Percentiles rank a stretch among this genome's conserved stretches.
These are phyloP conservation scores for Bombus soroeensis DNA, from an alignment of 1,140 invertebrate species.

Conservation along the genomic window DNA sequence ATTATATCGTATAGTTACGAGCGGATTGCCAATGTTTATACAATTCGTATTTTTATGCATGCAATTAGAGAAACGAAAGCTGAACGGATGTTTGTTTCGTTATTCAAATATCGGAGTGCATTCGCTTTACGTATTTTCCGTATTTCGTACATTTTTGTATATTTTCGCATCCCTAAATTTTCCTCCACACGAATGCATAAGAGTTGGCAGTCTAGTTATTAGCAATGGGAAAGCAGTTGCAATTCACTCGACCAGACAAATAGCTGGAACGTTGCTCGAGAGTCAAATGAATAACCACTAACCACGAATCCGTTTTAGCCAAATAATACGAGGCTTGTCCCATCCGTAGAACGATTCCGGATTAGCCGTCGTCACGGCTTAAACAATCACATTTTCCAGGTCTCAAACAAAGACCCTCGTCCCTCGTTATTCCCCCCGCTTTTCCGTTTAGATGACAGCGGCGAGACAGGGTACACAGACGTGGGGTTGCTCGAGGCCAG, in stretches of 20 bases:
- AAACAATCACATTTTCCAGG: slow-evolving; percentile 58
- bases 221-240: neutral
- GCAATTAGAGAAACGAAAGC: neutral
- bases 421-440: slow-evolving; percentile 29
- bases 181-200: neutral
- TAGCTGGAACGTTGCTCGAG: neutral
- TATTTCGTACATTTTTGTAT: neutral
- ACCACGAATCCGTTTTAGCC: slow-evolving; percentile 37
- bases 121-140: neutral
- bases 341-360: slow-evolving; percentile 5
- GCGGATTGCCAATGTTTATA: neutral
- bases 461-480: slow-evolving; percentile 45
- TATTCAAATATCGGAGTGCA: neutral
- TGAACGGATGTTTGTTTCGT: neutral
- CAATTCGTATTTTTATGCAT: neutral
- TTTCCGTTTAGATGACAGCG: slow-evolving; percentile 45
- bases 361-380: slow-evolving; percentile 41
- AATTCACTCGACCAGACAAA: neutral
- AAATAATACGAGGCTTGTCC: slow-evolving; percentile 21
- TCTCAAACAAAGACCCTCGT: slow-evolving; percentile 45
- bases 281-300: slow-evolving; percentile 39
- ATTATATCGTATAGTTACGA: neutral
- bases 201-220: neutral
- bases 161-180: neutral
- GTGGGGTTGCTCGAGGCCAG: slow-evolving; percentile 2